These are phyloP conservation scores for Molossus molossus DNA, from an alignment of 2,797 vertebrate genomes.

Conservation along the genomic window DNA sequence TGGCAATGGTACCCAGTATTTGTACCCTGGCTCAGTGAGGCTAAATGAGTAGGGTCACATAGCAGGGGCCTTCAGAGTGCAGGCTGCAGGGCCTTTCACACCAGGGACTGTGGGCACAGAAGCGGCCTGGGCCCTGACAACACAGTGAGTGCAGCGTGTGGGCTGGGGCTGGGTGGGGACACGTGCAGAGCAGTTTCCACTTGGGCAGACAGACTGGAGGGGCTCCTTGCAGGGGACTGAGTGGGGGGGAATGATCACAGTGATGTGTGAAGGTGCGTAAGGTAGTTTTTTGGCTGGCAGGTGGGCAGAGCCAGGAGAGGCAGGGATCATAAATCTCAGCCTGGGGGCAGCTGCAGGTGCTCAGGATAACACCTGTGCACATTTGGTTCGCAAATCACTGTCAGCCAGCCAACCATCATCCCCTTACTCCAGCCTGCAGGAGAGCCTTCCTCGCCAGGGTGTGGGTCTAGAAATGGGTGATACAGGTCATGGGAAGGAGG, in stretches of 20 bases:
- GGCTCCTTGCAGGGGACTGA: not conserved
- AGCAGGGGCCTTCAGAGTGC: not conserved
- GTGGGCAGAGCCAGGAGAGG: constrained; percentile 7
- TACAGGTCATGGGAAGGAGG: not conserved
- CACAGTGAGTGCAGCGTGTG: not conserved
- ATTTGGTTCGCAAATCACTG: constrained; percentile 82
- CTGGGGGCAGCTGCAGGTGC: constrained; percentile 62
- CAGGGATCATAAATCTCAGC: constrained; percentile 64
- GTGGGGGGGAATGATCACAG: not conserved
- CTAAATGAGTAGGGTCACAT: not conserved
- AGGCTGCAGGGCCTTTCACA: not conserved
- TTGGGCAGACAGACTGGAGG: not conserved
- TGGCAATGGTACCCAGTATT: not conserved
- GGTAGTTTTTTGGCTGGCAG: not conserved
- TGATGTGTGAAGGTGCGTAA: not conserved
- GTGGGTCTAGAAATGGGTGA: not conserved
- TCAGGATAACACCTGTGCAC: not conserved
- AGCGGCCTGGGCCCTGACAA: not conserved
- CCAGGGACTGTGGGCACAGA: not conserved
- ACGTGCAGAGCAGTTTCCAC: not conserved
- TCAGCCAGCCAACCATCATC: not conserved
- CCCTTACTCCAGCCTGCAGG: not conserved
- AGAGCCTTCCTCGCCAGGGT: not conserved
- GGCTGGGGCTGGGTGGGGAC: not conserved
- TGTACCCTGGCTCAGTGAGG: not conserved